A percentile compares a stretch with the other conserved stretches of the same genome.
phyloP scores from a whole-genome alignment of 1,140 invertebrate genomes.

The Panagrolaimus sp. region DNA sequence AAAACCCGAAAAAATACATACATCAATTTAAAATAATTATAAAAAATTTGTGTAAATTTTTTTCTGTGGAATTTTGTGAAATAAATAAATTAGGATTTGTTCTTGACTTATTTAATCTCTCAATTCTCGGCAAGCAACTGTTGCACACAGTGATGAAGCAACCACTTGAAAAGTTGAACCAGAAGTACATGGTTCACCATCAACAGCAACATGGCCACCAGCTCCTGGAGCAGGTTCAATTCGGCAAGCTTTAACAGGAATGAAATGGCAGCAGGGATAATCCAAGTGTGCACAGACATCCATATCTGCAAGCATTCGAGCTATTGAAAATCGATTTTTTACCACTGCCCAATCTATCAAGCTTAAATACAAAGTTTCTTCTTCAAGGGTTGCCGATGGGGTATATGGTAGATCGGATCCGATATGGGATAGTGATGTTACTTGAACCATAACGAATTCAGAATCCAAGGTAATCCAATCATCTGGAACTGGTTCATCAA shows the following conservation, averaged over 20 bases:
- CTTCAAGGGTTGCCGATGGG: slow-evolving; percentile 39
- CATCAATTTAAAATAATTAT: too few species aligned
- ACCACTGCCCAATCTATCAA: slow-evolving; percentile 45
- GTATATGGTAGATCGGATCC: slow-evolving; percentile 44
- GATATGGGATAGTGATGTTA: slow-evolving; percentile 32
- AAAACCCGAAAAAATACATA: too few species aligned
- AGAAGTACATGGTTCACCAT: slow-evolving; percentile 38
- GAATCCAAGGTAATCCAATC: slow-evolving; percentile 46
- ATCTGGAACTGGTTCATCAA: slow-evolving; percentile 39
- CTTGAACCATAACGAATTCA: slow-evolving; percentile 36
- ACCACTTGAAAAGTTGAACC: background rate
- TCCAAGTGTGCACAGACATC: slow-evolving; percentile 31
- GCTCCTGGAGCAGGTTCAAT: slow-evolving; percentile 38
- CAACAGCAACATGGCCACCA: slow-evolving; percentile 46
- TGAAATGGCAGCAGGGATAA: slow-evolving; percentile 40
- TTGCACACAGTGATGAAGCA: background rate
- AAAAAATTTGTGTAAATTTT: too few species aligned
- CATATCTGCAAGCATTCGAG: slow-evolving; percentile 41
- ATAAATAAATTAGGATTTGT: too few species aligned
- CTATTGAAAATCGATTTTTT: slow-evolving; percentile 41
- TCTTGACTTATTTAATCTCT: background rate
- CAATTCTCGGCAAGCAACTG: background rate
- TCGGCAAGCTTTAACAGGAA: slow-evolving; percentile 50
- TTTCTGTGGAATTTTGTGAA: too few species aligned
- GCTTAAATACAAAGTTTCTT: slow-evolving; percentile 40